phyloP scores from a whole-genome alignment of 1,140 invertebrate genomes.

The Metaphire vulgaris region DNA sequence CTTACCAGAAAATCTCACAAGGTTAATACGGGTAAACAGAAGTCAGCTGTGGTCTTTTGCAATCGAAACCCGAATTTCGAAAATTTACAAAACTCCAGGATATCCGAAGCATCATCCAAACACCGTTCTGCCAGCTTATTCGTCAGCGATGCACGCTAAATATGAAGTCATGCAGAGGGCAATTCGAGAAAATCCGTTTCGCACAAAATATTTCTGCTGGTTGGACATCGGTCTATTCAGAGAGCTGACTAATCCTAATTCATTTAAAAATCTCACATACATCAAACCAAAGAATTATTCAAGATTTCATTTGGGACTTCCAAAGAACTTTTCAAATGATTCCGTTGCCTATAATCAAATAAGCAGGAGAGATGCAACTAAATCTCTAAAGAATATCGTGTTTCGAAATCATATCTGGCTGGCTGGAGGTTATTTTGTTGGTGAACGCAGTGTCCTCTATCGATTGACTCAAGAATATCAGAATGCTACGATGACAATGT shows the following conservation, averaged over 20 bases:
- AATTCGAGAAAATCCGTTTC: conserved; percentile 8
- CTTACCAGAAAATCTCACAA: conserved; percentile 30
- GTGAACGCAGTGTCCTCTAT: conserved; percentile 6
- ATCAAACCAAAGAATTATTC: too few relatives aligned
- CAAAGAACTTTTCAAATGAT: conserved; percentile 35
- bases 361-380: conserved; percentile 28
- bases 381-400: conserved; percentile 33
- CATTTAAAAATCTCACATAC: neutral
- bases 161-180: conserved; percentile 25
- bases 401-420: conserved; percentile 36
- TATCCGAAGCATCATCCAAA: conserved; percentile 38
- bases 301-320: too few relatives aligned
- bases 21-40: conserved; percentile 32
- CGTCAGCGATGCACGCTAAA: conserved; percentile 45
- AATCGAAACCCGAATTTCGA: conserved; percentile 29
- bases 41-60: conserved; percentile 39
- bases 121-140: conserved; percentile 34
- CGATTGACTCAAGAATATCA: conserved; percentile 23
- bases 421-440: conserved; percentile 32
- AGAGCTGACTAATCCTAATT: neutral
- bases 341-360: conserved; percentile 39
- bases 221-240: conserved; percentile 30
- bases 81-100: conserved; percentile 33
- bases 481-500: conserved; percentile 5
- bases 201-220: conserved; percentile 28